Evolutionary conservation across 2,113 vertebrate species (phyloP).

Genomic region (Cephalopterus ornatus): DNA sequence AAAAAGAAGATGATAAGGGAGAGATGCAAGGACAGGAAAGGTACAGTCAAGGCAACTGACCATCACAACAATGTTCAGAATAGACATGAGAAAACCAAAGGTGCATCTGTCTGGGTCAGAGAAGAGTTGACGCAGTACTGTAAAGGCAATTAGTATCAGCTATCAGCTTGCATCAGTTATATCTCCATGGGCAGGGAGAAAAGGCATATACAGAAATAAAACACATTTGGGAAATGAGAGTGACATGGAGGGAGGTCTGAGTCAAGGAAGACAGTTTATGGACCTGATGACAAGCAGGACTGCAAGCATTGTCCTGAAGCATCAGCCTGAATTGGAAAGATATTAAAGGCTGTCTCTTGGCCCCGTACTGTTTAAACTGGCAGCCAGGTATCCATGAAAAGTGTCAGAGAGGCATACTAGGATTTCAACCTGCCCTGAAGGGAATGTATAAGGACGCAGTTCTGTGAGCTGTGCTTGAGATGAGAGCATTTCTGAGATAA

Average conservation of each 20-base stretch:
- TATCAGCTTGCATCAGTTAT: not conserved
- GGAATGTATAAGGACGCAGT: not conserved
- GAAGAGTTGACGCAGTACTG: not conserved
- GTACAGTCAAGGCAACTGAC: not conserved
- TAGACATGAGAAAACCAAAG: not conserved
- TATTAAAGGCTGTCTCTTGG: not conserved
- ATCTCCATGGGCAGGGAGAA: not conserved
- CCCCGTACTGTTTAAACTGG: not conserved
- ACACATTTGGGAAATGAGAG: not conserved
- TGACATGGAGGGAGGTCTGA: not conserved
- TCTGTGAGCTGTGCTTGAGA: not conserved
- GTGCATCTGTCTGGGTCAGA: not conserved
- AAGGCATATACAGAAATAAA: not conserved
- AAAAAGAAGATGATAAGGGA: not conserved
- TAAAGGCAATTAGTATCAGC: not conserved
- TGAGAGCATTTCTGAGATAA: not conserved
- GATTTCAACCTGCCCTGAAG: not conserved
- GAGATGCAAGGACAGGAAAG: not conserved
- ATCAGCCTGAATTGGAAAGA: not conserved
- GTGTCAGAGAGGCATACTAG: not conserved
- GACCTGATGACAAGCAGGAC: not conserved
- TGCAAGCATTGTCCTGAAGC: not conserved
- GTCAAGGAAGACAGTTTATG: not conserved
- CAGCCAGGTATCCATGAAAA: not conserved
- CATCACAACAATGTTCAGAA: not conserved